A percentile compares a stretch with the other conserved stretches of the same genome.
Evolutionary conservation across 2,113 vertebrate genomes (phyloP).

Genomic region (Oreochromis tanganicae): DNA sequence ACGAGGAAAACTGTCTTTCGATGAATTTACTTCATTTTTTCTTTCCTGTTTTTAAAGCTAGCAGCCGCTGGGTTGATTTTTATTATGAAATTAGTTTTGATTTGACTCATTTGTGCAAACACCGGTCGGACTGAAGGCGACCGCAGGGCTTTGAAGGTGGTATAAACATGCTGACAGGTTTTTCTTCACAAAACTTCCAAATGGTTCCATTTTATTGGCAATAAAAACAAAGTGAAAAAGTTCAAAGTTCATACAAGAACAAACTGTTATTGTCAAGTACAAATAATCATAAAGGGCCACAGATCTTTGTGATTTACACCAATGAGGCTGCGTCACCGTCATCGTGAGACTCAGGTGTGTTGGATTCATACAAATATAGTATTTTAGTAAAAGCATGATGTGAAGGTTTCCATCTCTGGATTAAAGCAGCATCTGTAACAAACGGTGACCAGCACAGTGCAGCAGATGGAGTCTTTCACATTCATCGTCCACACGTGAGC

Average conservation of each 20-base stretch:
- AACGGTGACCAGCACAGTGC: background rate
- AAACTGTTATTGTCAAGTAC: background rate
- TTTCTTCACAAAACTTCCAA: no score
- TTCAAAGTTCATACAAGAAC: background rate
- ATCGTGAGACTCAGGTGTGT: rapidly evolving
- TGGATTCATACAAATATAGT: background rate
- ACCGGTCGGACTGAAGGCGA: rapidly evolving
- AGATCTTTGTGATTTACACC: background rate
- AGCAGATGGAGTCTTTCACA: constrained; percentile 17
- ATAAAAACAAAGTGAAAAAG: no score
- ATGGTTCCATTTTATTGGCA: no score
- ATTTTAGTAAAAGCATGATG: background rate
- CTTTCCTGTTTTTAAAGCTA: background rate
- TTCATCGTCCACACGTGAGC: background rate
- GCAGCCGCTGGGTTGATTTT: background rate
- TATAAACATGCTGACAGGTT: no score
- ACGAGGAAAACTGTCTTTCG: rapidly evolving
- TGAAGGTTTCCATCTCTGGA: background rate
- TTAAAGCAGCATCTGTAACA: background rate
- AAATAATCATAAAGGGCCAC: background rate
- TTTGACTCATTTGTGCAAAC: background rate
- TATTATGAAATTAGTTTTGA: background rate
- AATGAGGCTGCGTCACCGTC: background rate
- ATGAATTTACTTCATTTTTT: rapidly evolving
- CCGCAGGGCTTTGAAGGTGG: background rate